Conservation (phyloP, 2,113 vertebrate genomes). For the Eublepharis macularius region DNA sequence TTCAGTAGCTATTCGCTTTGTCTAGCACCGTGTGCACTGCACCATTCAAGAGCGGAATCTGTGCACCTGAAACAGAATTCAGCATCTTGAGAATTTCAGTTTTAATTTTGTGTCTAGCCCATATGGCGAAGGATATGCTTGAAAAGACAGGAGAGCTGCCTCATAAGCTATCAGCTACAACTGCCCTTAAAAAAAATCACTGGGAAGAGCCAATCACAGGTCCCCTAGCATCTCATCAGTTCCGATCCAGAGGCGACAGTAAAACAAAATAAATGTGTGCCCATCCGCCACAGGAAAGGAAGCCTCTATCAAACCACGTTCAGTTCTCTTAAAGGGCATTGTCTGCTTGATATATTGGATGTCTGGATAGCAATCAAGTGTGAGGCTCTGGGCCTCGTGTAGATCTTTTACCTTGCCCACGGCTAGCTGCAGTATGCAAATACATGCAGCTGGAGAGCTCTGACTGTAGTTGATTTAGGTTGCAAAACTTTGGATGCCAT, state of each 20-base stretch:
- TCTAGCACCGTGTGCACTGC: not conserved
- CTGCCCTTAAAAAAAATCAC: too few species aligned
- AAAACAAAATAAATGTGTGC: too few species aligned
- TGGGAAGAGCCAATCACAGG: too few species aligned
- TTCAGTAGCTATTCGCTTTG: slow-evolving; percentile 17
- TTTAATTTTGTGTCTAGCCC: not conserved
- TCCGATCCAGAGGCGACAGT: too few species aligned
- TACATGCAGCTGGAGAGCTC: not conserved
- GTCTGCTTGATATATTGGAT: not conserved
- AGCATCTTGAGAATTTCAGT: not conserved
- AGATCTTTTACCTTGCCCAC: not conserved
- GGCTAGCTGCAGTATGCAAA: not conserved
- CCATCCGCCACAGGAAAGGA: not conserved
- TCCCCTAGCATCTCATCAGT: too few species aligned
- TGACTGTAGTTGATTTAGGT: not conserved
- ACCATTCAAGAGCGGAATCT: not conserved
- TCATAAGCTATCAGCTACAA: not conserved
- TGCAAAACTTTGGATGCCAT: not conserved
- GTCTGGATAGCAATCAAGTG: not conserved
- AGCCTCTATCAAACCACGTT: not conserved
- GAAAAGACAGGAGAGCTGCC: too few species aligned
- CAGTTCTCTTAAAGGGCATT: not conserved
- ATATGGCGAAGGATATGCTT: not conserved
- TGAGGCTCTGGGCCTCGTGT: not conserved
- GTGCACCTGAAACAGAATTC: not conserved